Conservation (phyloP, 2,888 invertebrate species). For the Drosophila phalerata region DNA sequence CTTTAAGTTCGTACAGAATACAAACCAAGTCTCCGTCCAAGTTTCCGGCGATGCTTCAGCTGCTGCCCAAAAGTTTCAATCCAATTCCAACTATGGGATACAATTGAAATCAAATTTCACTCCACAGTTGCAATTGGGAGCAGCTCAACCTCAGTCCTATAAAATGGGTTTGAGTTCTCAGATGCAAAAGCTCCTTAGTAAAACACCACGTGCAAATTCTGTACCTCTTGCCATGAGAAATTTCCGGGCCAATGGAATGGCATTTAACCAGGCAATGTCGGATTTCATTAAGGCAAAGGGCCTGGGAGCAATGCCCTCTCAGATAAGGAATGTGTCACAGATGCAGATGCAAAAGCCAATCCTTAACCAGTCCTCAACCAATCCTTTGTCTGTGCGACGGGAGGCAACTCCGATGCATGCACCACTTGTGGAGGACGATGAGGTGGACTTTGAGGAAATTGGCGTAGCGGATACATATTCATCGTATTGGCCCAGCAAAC, state of each 20-base stretch:
- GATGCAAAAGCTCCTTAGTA: not conserved
- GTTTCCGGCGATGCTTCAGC: not conserved
- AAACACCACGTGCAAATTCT: not conserved
- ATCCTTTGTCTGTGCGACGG: constrained; percentile 5
- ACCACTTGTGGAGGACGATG: constrained; percentile 87
- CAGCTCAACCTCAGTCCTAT: not conserved
- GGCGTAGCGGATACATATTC: constrained; percentile 99
- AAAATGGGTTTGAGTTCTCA: constrained; percentile 1
- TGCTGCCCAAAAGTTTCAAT: not conserved
- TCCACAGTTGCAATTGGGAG: not conserved
- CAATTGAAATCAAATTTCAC: constrained; percentile 7
- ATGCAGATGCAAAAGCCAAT: not conserved
- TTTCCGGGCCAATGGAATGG: not conserved
- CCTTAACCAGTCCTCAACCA: not conserved
- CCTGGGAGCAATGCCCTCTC: not conserved
- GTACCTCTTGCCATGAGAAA: not conserved
- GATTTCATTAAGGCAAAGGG: constrained; percentile 20
- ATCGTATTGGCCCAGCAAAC: constrained; percentile 97
- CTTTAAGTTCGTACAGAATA: not conserved
- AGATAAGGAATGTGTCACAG: not conserved
- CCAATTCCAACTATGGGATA: not conserved
- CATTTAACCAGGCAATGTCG: constrained; percentile 24
- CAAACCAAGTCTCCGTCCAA: not conserved
- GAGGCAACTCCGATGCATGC: constrained; percentile 1
- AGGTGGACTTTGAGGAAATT: constrained; percentile 97